Evolutionary conservation across 2,888 invertebrate genomes (phyloP).

Genomic region (Mythimna impura): DNA sequence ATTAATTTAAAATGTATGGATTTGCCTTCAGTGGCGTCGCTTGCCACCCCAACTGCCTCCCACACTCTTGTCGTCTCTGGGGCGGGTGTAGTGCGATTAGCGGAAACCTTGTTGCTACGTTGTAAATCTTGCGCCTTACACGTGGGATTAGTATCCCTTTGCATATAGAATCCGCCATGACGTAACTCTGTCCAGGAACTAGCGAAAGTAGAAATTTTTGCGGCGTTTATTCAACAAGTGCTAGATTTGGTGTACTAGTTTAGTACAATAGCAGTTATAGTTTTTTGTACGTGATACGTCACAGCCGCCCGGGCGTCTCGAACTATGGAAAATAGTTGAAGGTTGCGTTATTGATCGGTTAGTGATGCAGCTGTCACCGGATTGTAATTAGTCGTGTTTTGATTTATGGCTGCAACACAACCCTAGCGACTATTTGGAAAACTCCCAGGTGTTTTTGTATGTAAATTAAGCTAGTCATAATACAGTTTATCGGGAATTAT

Average conservation of each 20-base stretch:
- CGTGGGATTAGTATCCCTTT: neutral
- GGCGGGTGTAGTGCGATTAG: neutral
- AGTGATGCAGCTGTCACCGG: conserved; percentile 24
- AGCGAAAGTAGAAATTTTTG: conserved; percentile 3
- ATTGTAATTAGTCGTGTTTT: conserved; percentile 21
- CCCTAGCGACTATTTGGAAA: conserved; percentile 5
- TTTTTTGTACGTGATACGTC: neutral
- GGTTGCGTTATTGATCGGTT: conserved; percentile 25
- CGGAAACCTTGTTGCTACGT: neutral
- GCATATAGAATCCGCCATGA: neutral
- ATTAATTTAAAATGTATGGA: neutral
- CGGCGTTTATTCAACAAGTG: conserved; percentile 10
- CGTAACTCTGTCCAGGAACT: neutral
- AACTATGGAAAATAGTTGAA: neutral
- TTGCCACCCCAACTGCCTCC: conserved; percentile 10
- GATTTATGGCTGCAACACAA: conserved; percentile 19
- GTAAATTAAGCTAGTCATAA: neutral
- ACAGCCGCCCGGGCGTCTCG: neutral
- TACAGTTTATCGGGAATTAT: neutral
- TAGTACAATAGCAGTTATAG: conserved; percentile 1
- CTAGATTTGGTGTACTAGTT: neutral
- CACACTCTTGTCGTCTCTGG: conserved; percentile 9
- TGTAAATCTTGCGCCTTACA: neutral
- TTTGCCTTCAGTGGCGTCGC: neutral
- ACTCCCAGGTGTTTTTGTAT: neutral